Evolutionary conservation across 2,797 vertebrate genomes (phyloP).

Genomic region (Syngnathus rostellatus): DNA sequence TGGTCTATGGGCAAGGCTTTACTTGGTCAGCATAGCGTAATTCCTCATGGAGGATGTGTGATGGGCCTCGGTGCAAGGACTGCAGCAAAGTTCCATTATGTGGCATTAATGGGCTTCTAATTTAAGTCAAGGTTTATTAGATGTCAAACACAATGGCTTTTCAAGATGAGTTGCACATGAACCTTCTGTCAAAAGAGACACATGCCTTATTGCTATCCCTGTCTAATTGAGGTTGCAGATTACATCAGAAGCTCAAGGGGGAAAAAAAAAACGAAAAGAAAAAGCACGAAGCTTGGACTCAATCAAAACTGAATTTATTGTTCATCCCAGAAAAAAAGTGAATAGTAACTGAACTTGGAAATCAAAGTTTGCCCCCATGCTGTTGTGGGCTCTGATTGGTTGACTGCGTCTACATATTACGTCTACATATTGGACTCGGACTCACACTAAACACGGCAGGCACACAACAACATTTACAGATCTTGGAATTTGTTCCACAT

Average conservation of each 20-base stretch:
- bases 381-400: no score
- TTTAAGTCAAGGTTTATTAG: slow-evolving; percentile 60
- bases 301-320: slow-evolving; percentile 10
- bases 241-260: slow-evolving; percentile 6
- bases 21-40: slow-evolving; percentile 36
- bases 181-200: slow-evolving; percentile 46
- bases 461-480: no score
- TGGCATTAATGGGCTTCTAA: slow-evolving; percentile 66
- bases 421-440: no score
- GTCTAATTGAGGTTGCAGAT: slow-evolving; percentile 16
- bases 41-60: slow-evolving; percentile 39
- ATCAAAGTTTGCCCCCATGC: no score
- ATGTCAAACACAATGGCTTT: slow-evolving; percentile 64
- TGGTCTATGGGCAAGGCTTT: slow-evolving; percentile 27
- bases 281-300: slow-evolving; percentile 20
- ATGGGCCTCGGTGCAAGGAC: slow-evolving; percentile 27
- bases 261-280: slow-evolving; percentile 13
- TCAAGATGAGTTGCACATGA: slow-evolving; percentile 47
- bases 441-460: no score
- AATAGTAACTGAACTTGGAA: not conserved
- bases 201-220: slow-evolving; percentile 31
- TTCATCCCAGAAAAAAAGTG: slow-evolving; percentile 12
- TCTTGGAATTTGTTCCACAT: no score
- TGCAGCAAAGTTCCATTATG: slow-evolving; percentile 48
- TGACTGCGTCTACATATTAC: no score